Evolutionary conservation across 2,113 vertebrate species (phyloP).

Genomic region (Tragulus kanchil): DNA sequence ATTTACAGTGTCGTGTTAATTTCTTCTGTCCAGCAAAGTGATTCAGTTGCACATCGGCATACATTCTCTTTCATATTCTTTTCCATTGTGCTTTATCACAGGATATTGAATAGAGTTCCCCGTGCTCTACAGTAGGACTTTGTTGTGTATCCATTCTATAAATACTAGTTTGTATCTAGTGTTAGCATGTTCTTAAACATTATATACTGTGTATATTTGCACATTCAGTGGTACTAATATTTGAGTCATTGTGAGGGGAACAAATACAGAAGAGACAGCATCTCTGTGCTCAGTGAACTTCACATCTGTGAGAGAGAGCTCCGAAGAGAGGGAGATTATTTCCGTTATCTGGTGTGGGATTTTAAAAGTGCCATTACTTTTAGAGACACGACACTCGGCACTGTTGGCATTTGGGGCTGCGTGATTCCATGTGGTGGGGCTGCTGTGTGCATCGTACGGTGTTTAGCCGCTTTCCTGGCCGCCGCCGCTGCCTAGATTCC

Average conservation of each 20-base stretch:
- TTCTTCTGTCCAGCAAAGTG: no score
- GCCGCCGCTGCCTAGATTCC: no score
- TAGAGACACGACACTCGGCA: not conserved
- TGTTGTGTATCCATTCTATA: not conserved
- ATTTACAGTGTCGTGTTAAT: not conserved
- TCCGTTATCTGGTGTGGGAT: not conserved
- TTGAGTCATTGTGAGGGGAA: not conserved
- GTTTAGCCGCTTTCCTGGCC: not conserved
- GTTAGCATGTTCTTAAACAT: not conserved
- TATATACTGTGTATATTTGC: not conserved
- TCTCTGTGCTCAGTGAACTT: not conserved
- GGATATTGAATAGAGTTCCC: not conserved
- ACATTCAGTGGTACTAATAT: not conserved
- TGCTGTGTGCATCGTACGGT: accelerated
- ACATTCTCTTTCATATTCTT: not conserved
- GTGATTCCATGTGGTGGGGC: not conserved
- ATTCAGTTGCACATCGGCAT: not conserved
- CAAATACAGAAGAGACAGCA: not conserved
- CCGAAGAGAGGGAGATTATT: not conserved
- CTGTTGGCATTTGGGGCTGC: accelerated
- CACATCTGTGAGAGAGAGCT: not conserved
- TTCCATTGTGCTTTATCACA: not conserved
- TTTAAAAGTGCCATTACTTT: not conserved
- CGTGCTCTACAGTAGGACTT: not conserved
- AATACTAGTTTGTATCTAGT: not conserved